phyloP scores from a whole-genome alignment of 2,113 vertebrate species.

The Typhlomys cinereus region DNA sequence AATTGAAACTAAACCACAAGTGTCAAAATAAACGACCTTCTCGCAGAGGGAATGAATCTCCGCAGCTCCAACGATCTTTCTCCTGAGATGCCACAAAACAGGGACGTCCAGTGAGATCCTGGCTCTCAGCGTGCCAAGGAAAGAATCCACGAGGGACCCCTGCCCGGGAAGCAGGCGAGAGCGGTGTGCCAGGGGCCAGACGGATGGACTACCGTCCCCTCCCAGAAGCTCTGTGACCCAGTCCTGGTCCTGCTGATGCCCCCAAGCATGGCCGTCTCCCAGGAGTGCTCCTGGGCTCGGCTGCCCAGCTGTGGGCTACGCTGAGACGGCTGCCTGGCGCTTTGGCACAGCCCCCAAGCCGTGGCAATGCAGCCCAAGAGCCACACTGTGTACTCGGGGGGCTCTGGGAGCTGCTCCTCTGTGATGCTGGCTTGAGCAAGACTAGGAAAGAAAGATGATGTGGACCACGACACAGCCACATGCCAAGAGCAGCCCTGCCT shows the following conservation, averaged over 20 bases:
- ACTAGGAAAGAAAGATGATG: fast-evolving
- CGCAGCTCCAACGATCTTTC: background rate
- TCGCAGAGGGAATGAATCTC: background rate
- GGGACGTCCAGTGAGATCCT: background rate
- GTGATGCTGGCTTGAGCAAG: fast-evolving
- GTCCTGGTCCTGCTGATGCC: fast-evolving
- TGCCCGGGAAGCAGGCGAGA: fast-evolving
- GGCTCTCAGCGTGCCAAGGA: fast-evolving
- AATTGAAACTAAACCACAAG: slow-evolving; percentile 20
- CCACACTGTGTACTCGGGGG: fast-evolving
- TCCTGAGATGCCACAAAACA: fast-evolving
- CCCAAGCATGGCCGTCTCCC: too few species aligned
- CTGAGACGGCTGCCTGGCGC: fast-evolving
- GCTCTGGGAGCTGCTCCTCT: fast-evolving
- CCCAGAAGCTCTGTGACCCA: too few species aligned
- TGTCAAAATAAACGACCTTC: slow-evolving; percentile 14
- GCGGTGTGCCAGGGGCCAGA: too few species aligned
- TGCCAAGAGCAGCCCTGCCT: too few species aligned
- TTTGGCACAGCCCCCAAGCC: fast-evolving
- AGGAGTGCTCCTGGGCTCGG: fast-evolving
- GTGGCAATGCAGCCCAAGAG: fast-evolving
- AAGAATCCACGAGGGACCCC: background rate
- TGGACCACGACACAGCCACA: fast-evolving
- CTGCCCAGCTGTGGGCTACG: fast-evolving
- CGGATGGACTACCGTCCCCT: too few species aligned